Base-by-base conservation (phyloP, 2,113 vertebrate species). In the Mustelus asterias region DNA sequence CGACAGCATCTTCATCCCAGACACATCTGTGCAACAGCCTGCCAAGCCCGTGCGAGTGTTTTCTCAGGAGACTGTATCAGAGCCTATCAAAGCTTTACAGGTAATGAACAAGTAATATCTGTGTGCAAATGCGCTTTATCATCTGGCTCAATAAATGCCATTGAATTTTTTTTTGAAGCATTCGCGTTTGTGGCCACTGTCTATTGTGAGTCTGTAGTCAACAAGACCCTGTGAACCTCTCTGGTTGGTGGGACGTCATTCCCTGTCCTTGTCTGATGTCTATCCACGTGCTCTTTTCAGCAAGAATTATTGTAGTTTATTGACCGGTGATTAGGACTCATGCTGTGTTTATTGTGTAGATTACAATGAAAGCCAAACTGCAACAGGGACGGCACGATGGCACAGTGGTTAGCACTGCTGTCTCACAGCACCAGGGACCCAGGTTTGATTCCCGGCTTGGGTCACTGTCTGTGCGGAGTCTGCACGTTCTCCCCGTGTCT, bases 1-100 rank as follows among this genome's bases (percentile, higher is more conserved):
- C 7, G 99, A 99, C 95, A 99, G 99, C 97, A 99, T 99, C 97
- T 99, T 99, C 97, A 98, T 98, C 96, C 97, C 98, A 29, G 98
- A 99, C 86, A 96, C 94, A 95, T 95, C 97, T 41, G 97, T 96
- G 83, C 98, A 97, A 96, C 97, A 98, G 67, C 97, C 98, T 26
- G 22, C 96, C 92, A 98, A 98, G 93, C 98, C 98, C 13, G 96
- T 97, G 54, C 97, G 98, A 96, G 98, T 98, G 26, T 98, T 98
- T 96, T 99, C 99, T 96, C 98, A 99, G 96, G 99, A 99, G 96
- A 99, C 98, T 0, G 96, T 99, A 96, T 98, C 98, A 92, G 97
- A 98, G 97, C 98, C 98, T 94, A 98, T 99, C 96, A 98, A 98
- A 98, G 98, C 98, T 96, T 97, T 99, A 80, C 99, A 99, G 98